Conservation (phyloP, 2,113 vertebrate species). For the Prunella himalayana region DNA sequence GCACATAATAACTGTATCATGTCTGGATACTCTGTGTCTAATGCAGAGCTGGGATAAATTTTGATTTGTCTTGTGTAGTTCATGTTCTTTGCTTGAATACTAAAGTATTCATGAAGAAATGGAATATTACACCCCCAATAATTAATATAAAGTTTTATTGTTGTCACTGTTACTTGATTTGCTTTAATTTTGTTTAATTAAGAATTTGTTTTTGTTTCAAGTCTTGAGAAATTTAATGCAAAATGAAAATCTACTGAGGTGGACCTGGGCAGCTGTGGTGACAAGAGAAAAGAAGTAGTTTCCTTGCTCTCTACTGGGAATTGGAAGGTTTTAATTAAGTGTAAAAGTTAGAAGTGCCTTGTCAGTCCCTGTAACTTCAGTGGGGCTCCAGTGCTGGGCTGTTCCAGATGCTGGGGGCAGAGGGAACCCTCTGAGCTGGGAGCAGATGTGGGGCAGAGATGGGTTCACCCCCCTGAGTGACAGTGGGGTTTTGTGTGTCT, state of each 20-base stretch:
- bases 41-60: background rate
- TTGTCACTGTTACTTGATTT: background rate
- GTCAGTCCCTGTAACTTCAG: background rate
- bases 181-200: background rate
- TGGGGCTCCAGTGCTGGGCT: background rate
- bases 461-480: background rate
- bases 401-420: background rate
- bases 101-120: background rate
- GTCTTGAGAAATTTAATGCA: background rate
- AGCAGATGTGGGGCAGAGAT: background rate
- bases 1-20: slow-evolving; percentile 19
- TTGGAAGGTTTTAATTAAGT: background rate
- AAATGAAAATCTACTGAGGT: background rate
- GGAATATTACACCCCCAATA: background rate
- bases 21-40: slow-evolving; percentile 18
- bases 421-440: background rate
- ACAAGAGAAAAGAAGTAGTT: background rate
- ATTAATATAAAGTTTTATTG: background rate
- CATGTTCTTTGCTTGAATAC: background rate
- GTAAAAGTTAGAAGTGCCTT: background rate
- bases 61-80: background rate
- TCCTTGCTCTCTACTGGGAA: background rate
- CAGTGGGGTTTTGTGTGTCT: rapidly evolving
- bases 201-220: background rate
- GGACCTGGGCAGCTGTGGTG: background rate